These are phyloP conservation scores for Raja brachyura DNA, from an alignment of 2,113 vertebrate species.

Conservation along the genomic window DNA sequence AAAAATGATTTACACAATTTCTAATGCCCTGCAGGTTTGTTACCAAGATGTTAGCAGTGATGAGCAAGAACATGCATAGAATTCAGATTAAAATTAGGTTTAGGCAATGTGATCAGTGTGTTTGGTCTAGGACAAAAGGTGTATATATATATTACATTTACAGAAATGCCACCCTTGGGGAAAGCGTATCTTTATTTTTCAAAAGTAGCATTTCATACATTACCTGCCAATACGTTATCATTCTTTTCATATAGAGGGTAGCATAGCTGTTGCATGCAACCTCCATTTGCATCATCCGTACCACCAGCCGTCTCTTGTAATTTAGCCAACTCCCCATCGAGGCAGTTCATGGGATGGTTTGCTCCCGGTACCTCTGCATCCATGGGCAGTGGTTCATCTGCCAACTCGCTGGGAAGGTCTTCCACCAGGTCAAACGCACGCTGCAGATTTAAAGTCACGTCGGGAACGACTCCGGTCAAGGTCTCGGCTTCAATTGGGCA, in stretches of 20 bases:
- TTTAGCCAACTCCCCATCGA: neutral
- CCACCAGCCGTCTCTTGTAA: no score
- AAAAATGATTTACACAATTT: neutral
- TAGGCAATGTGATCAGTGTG: neutral
- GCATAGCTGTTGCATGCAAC: constrained; percentile 56
- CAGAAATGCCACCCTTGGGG: neutral
- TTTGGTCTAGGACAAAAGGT: neutral
- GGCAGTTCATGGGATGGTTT: neutral
- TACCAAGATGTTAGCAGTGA: neutral
- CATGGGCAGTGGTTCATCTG: neutral
- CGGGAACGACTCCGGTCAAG: neutral
- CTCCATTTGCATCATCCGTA: neutral
- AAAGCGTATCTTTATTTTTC: neutral
- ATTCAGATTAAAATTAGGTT: neutral
- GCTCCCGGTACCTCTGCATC: neutral
- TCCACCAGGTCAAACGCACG: neutral
- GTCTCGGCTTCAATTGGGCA: no score
- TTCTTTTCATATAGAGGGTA: constrained; percentile 60
- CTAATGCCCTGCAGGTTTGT: neutral
- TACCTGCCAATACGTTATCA: constrained; percentile 66
- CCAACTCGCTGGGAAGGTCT: neutral
- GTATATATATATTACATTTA: neutral
- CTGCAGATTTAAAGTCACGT: neutral
- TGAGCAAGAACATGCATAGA: neutral
- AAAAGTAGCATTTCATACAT: constrained; percentile 48